Evolutionary conservation across 2,113 vertebrate genomes (phyloP).

Genomic region (Pyrgilauda ruficollis): DNA sequence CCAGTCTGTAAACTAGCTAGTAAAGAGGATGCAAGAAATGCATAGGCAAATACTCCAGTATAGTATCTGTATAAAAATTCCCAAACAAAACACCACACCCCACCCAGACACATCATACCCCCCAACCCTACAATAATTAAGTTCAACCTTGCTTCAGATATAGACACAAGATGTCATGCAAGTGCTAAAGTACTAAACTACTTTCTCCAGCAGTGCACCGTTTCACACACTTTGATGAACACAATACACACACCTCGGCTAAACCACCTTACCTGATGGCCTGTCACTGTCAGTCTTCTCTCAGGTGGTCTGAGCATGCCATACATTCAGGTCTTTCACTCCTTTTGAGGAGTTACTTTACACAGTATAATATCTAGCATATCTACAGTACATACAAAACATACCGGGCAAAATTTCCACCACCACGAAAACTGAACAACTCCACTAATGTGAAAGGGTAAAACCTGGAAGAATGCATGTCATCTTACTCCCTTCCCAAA

Average conservation of each 20-base stretch:
- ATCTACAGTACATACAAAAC: background rate
- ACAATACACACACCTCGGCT: background rate
- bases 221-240: background rate
- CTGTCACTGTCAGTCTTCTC: background rate
- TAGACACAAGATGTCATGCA: background rate
- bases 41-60: background rate
- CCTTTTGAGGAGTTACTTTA: background rate
- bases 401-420: background rate
- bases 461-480: background rate
- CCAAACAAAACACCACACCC: too few species aligned
- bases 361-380: background rate
- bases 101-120: background rate
- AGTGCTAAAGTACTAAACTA: background rate
- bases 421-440: background rate
- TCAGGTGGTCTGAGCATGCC: background rate
- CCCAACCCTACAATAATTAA: background rate
- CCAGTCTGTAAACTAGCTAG: background rate
- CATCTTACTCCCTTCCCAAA: background rate
- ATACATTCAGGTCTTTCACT: background rate
- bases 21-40: background rate
- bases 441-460: background rate
- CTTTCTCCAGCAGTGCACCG: background rate
- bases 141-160: background rate
- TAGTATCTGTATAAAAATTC: background rate
- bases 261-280: background rate